Conservation (phyloP, 1,140 invertebrate species). For the Sminthurinus signatus region DNA sequence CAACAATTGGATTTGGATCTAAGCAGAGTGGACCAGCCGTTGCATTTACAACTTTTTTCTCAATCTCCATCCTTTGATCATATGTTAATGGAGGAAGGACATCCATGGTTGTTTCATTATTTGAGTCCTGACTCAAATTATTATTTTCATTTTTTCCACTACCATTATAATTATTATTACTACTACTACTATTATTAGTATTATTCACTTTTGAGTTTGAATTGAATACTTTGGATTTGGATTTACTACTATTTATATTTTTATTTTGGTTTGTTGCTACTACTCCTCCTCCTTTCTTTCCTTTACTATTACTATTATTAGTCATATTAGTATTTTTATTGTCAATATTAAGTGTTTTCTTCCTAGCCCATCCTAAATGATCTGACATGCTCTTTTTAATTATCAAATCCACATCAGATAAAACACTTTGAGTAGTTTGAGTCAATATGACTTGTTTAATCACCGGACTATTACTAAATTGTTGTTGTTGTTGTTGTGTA, state of each 20-base stretch:
- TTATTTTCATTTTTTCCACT: background rate
- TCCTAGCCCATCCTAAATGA: background rate
- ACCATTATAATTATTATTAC: background rate
- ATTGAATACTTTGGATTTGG: no score
- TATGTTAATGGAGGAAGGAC: conserved; percentile 22
- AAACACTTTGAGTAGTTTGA: conserved; percentile 29
- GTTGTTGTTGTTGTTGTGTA: no score
- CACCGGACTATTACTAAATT: conserved; percentile 7
- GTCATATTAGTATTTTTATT: no score
- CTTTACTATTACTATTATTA: background rate
- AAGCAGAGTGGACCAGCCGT: conserved; percentile 32
- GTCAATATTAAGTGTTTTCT: background rate
- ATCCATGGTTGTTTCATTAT: background rate
- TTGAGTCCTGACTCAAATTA: background rate
- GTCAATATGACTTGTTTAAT: conserved; percentile 22
- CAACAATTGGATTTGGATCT: conserved; percentile 31
- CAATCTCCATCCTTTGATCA: conserved; percentile 35
- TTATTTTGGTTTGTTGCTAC: no score
- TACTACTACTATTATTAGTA: conserved; percentile 1
- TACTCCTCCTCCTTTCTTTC: background rate
- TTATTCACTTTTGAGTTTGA: no score
- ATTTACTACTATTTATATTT: no score
- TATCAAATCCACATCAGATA: conserved; percentile 29
- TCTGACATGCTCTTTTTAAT: conserved; percentile 18
- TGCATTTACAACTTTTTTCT: conserved; percentile 26